Base-by-base conservation (phyloP, 2,113 vertebrate species). In the Triplophysa rosa region DNA sequence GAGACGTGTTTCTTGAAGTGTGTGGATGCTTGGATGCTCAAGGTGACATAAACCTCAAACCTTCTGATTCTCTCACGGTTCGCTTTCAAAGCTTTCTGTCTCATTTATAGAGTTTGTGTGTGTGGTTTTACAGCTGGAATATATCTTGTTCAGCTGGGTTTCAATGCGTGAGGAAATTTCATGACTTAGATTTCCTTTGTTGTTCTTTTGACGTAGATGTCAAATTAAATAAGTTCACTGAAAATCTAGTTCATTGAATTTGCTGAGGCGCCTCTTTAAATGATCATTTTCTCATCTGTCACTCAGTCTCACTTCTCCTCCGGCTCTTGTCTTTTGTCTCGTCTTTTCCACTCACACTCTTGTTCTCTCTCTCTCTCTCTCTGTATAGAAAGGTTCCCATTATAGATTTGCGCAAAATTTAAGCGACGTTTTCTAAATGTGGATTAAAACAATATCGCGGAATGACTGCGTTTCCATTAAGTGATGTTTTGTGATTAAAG, bases 1-100 rank as follows among this genome's bases (percentile, higher is more conserved):
- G 24, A 2, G 29, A 45, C 13, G 8, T 37, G 52, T 49, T 40
- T 19, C 26, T 67, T 40, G 47, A 42, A n/a, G 67, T 68, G 42
- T 78, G 23, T n/a, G 37, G 58, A 68, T 64, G 69, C 70, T 74
- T 49, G 54, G 61, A 13, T 33, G 40, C 47, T 72, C 74, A 72
- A 23, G 16, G 4, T 63, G 62, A 79, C 68, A 17, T 11, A 66
- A 40, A 59, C 23, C 33, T 6, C 8, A 33, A 11, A 67, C 52
- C 71, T 52, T 67, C 42, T 67, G 40, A 42, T 4, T 10, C 40
- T 42, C 40, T 9, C 40, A 29, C 26, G 2, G 33, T 33, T 33
- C 33, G 4, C 3, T 56, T 45, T 8, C n/a, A 17, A 29, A 54
- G 56, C 64, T 73, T 67, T 23, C n/a, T 62, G 37, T 14, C 66